A percentile compares a stretch with the other conserved stretches of the same genome.
Conservation (phyloP, 2,797 vertebrate genomes). For the Melanotaenia parkinsoni region DNA sequence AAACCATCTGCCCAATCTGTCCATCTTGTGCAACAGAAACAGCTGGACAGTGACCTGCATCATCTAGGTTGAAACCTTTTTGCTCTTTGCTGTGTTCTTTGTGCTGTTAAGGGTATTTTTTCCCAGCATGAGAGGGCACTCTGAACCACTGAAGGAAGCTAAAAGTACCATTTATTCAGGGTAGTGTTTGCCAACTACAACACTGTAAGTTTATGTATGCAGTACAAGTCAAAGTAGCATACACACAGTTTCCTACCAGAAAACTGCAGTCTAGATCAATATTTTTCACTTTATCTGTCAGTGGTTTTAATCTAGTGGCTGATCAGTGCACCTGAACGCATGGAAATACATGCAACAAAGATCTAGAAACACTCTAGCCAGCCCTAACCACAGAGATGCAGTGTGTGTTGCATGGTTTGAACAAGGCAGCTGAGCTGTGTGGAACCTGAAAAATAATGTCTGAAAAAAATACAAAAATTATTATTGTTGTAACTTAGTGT, state of each 20-base stretch:
- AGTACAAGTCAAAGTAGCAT: neutral
- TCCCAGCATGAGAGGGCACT: neutral
- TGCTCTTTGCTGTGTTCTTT: no score
- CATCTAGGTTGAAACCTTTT: no score
- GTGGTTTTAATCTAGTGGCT: constrained; percentile 4
- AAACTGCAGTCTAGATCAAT: neutral
- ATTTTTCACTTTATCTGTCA: neutral
- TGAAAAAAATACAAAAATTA: constrained; percentile 17
- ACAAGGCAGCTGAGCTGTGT: constrained; percentile 27
- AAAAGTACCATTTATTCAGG: neutral
- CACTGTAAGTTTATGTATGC: neutral
- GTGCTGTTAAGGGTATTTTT: no score
- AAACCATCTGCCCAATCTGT: neutral
- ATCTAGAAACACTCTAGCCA: constrained; percentile 32
- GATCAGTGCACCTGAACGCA: constrained; percentile 40
- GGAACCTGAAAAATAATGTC: constrained; percentile 36
- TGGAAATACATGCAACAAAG: constrained; percentile 57
- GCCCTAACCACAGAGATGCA: constrained; percentile 25
- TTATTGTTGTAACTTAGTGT: constrained; percentile 11
- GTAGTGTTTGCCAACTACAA: neutral
- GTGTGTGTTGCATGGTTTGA: constrained; percentile 66
- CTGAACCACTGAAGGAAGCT: neutral
- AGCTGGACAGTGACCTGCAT: neutral
- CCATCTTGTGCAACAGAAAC: neutral
- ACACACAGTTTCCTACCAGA: neutral